A percentile compares a stretch with the other conserved stretches of the same genome.
Conservation (phyloP, 2,797 vertebrate species). For the Peromyscus attwateri region DNA sequence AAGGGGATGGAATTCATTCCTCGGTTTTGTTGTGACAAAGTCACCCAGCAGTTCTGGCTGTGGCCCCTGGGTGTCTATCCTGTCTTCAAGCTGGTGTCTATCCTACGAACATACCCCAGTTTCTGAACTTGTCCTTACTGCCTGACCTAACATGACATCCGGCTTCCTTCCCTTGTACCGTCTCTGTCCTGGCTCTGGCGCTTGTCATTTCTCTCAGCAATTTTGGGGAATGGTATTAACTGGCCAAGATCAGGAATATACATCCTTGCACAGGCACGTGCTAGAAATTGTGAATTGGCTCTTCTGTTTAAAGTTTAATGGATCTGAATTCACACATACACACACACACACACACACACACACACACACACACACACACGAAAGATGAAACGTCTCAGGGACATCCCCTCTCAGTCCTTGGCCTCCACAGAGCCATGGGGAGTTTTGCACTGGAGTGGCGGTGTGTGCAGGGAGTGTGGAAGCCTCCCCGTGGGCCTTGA, state of each 20-base stretch:
- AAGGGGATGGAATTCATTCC: background rate
- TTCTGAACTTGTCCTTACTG: background rate
- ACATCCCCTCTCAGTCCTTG: background rate
- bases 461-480: rapidly evolving
- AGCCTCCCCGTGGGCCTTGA: rapidly evolving
- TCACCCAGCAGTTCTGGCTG: background rate
- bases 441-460: too few relatives aligned
- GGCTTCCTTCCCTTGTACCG: background rate
- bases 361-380: background rate
- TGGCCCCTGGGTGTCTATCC: background rate
- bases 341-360: too few relatives aligned
- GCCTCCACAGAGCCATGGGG: background rate
- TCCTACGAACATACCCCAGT: background rate
- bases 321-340: background rate
- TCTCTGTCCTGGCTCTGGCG: background rate
- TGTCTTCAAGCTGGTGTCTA: background rate
- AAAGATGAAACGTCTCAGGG: background rate
- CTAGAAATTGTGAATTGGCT: background rate
- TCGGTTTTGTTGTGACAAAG: background rate
- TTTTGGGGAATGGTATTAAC: background rate
- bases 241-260: background rate
- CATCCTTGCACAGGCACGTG: too few relatives aligned
- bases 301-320: background rate
- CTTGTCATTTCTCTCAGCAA: background rate
- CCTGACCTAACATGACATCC: background rate